Base-by-base conservation (phyloP, 2,113 vertebrate genomes). In the Andinoacara biseriatus region DNA sequence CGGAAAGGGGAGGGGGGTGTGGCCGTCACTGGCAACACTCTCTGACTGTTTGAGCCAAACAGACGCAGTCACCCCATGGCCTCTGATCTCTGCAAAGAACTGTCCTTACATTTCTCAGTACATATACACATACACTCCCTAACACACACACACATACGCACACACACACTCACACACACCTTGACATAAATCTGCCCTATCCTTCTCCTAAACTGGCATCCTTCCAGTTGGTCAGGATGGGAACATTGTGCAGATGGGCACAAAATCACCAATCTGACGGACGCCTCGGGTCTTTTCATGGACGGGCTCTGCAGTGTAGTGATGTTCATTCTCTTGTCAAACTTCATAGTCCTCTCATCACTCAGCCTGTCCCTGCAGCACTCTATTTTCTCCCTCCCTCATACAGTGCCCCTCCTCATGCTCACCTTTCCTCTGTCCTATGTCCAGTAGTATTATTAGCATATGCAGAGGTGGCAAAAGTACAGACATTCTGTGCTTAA, bases 1-100 rank as follows among this genome's bases (percentile, higher is more conserved):
- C 75, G 77, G 82, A 84, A 58, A 72, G 61, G 2, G 10, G 61
- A 5, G 3, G 31, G 31, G 31, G 31, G 31, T 90, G 88, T 90
- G 81, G 63, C 49, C 65, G 11, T 85, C 57, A 60, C 90, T 84
- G 87, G 86, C 87, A 79, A 56, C 40, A 7, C 78, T 69, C 83
- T 78, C 33, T 52, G 58, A 74, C 80, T 79, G 72, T 49, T 49
- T 82, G 84, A 85, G 87, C 90, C 86, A 83, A 80, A 83, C 78
- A 86, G 69, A 84, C 86, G 69, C 83, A 78, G 78, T 86, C 69
- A 83, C 80, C 87, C 72, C 26, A 22, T 80, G 65, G 82, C 74
- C 86, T 91, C 84, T 87, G 87, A 92, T 93, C 89, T 89, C 78
- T 84, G 87, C 69, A 91, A 87, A 91, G 82, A 82, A 80, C 81